Percentiles rank a stretch among this genome's conserved stretches.
phyloP scores from a whole-genome alignment of 2,113 vertebrate genomes.

The Excalfactoria chinensis region DNA sequence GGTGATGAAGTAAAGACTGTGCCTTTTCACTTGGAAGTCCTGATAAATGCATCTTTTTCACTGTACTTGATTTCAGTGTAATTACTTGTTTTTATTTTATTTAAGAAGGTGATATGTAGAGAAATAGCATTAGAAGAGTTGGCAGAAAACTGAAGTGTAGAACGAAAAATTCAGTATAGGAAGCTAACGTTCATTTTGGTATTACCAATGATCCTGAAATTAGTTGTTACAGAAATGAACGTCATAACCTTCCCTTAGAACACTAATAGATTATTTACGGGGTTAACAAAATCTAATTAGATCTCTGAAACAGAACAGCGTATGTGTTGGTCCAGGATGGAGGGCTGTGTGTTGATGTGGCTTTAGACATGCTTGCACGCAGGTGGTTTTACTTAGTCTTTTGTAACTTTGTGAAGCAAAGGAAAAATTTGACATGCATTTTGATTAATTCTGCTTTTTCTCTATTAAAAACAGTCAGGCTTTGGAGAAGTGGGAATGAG shows the following conservation, averaged over 20 bases:
- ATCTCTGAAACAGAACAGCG: background rate
- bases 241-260: background rate
- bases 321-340: background rate
- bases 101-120: background rate
- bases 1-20: background rate
- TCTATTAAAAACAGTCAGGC: background rate
- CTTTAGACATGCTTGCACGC: background rate
- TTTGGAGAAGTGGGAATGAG: background rate
- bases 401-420: background rate
- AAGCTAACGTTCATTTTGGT: background rate
- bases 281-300: background rate
- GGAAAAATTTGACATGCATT: background rate
- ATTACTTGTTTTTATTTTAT: background rate
- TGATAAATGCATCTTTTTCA: rapidly evolving
- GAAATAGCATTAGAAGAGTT: background rate
- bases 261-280: background rate
- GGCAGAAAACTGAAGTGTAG: background rate
- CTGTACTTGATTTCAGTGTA: background rate
- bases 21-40: background rate
- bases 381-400: background rate
- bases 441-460: background rate
- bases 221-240: background rate
- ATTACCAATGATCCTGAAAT: background rate
- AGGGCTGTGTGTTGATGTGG: rapidly evolving
- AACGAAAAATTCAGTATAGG: background rate